Evolutionary conservation across 2,797 vertebrate species (phyloP).

Genomic region (Apogon talboti): DNA sequence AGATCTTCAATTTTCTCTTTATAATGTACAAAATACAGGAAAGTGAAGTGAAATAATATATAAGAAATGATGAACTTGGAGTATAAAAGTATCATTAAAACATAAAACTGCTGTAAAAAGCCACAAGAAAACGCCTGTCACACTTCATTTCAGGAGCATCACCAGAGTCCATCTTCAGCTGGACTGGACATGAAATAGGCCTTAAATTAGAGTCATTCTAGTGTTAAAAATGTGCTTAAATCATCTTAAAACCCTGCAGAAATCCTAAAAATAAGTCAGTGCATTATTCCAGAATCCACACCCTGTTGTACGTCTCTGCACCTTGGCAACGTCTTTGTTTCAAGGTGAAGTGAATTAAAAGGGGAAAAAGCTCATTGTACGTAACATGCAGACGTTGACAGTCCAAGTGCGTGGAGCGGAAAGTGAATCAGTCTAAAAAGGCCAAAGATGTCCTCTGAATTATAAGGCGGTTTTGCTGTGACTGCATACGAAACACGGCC

Average conservation of each 20-base stretch:
- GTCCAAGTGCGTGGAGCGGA: constrained; percentile 22
- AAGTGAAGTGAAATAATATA: too few relatives aligned
- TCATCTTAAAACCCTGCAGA: too few relatives aligned
- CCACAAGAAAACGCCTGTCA: too few relatives aligned
- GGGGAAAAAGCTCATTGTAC: constrained; percentile 12
- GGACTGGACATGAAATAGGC: too few relatives aligned
- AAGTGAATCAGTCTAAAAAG: constrained; percentile 36
- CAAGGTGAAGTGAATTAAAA: constrained; percentile 22
- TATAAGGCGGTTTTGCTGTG: constrained; percentile 7
- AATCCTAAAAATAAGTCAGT: background rate
- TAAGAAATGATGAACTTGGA: too few relatives aligned
- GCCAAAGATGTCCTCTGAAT: constrained; percentile 13
- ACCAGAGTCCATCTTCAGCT: too few relatives aligned
- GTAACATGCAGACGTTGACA: constrained; percentile 26
- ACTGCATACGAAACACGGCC: constrained; percentile 15
- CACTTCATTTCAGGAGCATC: too few relatives aligned
- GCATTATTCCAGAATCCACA: constrained; percentile 1
- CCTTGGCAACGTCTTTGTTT: constrained; percentile 1
- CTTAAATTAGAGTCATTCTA: too few relatives aligned
- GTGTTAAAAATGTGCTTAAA: too few relatives aligned
- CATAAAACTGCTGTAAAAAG: too few relatives aligned
- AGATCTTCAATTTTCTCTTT: background rate
- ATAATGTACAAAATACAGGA: constrained; percentile 7
- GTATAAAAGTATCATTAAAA: too few relatives aligned
- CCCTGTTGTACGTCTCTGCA: background rate